Base-by-base conservation (phyloP, 2,888 invertebrate species). In the Eilema sororculum region DNA sequence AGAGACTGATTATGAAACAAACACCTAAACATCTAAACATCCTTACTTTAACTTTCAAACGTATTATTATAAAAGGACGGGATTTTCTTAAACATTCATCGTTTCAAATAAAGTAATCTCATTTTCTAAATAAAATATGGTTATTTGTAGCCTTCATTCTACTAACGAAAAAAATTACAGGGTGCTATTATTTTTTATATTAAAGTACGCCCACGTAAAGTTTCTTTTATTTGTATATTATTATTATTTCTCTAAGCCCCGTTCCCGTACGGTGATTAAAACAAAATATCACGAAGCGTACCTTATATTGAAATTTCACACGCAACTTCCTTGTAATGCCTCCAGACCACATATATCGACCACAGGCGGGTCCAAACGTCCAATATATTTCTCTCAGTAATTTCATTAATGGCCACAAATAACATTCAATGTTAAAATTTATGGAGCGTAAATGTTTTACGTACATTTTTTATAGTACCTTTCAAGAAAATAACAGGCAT, bases 401-500 rank as follows among this genome's bases (percentile, higher is more conserved):
- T 90, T 86, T 85, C 86, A 87, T 88, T 90, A 91, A 92, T 91
- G 88, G 89, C 87, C 88, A 87, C 89, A 91, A 89, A 88, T 88
- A 87, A 86, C 87, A 86, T 88, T 87, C 86, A 89, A 91, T 91
- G 90, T 89, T 88, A 87, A 89, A 91, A 91, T 91, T 90, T 90
- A 91, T 91, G 89, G 87, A 83, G 89, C 90, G 89, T 91, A 90
- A 92, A 93, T 86, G 89, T 89, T 90, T 90, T 89, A 90, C 90
- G 89, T 89, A 89, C 88, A 89, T 87, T 92, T 90, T 91, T 91
- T 90, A 91, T 90, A 88, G 90, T 89, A 88, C 90, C 92, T 93
- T 92, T 93, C 87, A 91, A 91, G 91, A 89, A 93, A 94, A 93
- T 93, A 92, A 91, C 91, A 88, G 89, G 86, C 89, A 84, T 86